Base-by-base conservation (phyloP, 2,888 invertebrate genomes). In the Graphium colonna region DNA sequence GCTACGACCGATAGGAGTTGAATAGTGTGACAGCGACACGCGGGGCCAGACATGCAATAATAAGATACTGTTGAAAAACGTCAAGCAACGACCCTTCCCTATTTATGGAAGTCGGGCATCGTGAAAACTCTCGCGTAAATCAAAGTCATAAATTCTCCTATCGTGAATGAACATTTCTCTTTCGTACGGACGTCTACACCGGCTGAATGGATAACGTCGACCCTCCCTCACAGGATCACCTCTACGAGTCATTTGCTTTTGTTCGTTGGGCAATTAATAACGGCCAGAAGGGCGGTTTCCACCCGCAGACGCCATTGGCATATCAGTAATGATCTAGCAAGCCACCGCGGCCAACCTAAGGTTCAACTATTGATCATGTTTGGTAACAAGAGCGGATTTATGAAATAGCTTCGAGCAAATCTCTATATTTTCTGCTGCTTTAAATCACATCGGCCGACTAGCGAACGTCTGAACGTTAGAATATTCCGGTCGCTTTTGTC, bases 161-260 rank as follows among this genome's bases (percentile, higher is more conserved):
- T 87, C 87, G 83, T 85, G 85, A 86, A 86, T 85, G 87, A 86
- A 86, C 86, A 88, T 88, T 87, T 87, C 88, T 87, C 88, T 86
- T 85, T 68, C 62, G 65, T 74, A 79, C 78, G 82, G 82, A 83
- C 83, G 86, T 86, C 87, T 84, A 80, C 77, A 77, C 75, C 74
- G 77, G 75, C 70, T 86, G 85, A 87, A 88, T 86, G 87, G 87
- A 86, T 86, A 86, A 84, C 84, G 82, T 79, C 82, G 84, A 77
- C 84, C 84, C 83, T 79, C 83, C 75, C 83, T 78, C 73, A 72
- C 75, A 75, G 85, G 83, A 88, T 88, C 88, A 88, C 88, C 88
- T 86, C 83, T 74, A 82, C 78, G 74, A 87, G 86, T 87, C 88
- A 88, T 88, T 88, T 88, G 88, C 88, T 86, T 88, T 89, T 88